Base-by-base conservation (phyloP, 2,797 vertebrate species). In the Cyprinella venusta region DNA sequence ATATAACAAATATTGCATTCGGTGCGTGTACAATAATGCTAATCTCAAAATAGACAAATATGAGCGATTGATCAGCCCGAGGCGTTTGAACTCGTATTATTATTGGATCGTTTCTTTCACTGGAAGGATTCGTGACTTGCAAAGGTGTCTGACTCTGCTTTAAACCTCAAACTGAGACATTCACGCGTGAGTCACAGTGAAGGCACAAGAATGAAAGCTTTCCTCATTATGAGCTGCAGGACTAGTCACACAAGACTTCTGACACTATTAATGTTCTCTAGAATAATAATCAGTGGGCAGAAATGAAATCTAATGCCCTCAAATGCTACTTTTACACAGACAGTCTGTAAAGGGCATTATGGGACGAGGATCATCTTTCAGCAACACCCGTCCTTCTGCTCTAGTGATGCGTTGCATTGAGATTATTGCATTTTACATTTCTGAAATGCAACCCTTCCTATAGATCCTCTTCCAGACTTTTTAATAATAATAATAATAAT, bases 101-200 rank as follows among this genome's bases (percentile, higher is more conserved):
- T 45, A 70, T 70, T 48, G 16, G 0, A 24, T 19, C 2, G 13
- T 50, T 10, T 30, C 6, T 36, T 36, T n/a, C 1, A n/a, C 2
- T 77, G 1, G 13, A 63, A 45, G 9, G 70, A 59, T 24, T 65
- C 6, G 74, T 82, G 82, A 90, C 85, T 30, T 52, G 76, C 1
- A 18, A 9, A 36, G 30, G 40, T 33, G 26, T 24, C 3, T 10
- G n/a, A 68, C 4, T 4, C 19, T n/a, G 52, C 1, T n/a, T 59
- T 59, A 59, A 12, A 59, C 6, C n/a, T 59, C 56, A 59, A 10
- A 4, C 54, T 4, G 54, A 56, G 54, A 56, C 21, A n/a, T 50
- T 77, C 63, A 52, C n/a, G 8, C 36, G 2, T 70, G 78, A 80
- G 36, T 68, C 78, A 80, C 7, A 1, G 1, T 45, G 78, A 18